Evolutionary conservation across 2,113 vertebrate species (phyloP).

Genomic region (Cygnus buccinator): DNA sequence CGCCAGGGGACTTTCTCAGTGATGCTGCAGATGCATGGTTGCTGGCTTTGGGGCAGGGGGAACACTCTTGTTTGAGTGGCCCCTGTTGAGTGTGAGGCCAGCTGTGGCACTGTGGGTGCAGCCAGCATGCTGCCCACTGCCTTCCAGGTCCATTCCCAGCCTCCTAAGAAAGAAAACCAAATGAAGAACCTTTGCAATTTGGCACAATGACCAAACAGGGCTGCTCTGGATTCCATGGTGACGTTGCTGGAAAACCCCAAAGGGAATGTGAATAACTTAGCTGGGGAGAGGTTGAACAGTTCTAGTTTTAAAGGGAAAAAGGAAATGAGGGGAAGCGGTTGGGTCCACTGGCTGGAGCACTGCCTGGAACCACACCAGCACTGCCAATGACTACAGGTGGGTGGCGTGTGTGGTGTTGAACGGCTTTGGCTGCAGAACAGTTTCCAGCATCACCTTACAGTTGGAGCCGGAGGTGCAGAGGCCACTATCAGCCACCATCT

Average conservation of each 20-base stretch:
- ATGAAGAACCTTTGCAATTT: neutral
- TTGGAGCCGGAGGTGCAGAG: neutral
- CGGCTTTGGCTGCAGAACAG: neutral
- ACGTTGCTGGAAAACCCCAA: neutral
- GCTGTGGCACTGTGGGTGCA: neutral
- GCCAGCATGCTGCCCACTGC: too few relatives aligned
- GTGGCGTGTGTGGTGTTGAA: accelerated
- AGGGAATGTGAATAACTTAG: neutral
- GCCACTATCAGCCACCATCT: slow-evolving; percentile 45
- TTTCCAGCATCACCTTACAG: neutral
- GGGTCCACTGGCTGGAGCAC: neutral
- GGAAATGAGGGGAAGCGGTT: neutral
- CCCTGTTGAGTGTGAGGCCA: neutral
- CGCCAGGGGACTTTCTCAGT: neutral
- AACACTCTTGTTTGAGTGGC: neutral
- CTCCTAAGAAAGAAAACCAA: neutral
- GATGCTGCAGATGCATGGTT: neutral
- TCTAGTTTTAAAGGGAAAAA: neutral
- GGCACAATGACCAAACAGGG: neutral
- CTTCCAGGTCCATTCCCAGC: neutral
- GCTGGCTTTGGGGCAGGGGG: too few relatives aligned
- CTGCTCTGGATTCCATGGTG: neutral
- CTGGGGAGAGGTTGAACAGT: neutral
- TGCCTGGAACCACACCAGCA: accelerated
- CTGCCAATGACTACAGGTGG: accelerated